Conservation (phyloP, 2,888 invertebrate genomes). For the Drosophila antonietae region DNA sequence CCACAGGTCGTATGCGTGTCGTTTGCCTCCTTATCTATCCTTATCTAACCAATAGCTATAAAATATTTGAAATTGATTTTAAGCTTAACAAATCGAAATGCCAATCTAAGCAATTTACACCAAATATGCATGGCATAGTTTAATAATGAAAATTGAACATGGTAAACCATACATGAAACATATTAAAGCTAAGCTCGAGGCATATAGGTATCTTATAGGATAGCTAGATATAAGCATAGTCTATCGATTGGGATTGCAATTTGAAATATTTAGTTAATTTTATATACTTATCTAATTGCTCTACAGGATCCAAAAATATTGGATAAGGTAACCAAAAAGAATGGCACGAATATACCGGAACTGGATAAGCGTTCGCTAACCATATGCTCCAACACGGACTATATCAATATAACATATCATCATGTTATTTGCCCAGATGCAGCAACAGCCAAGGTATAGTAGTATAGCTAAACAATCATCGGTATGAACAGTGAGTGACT, state of each 20-base stretch:
- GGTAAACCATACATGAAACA: neutral
- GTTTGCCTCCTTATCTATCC: neutral
- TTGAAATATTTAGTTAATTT: neutral
- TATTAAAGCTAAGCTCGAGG: no score
- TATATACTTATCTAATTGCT: neutral
- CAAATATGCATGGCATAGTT: neutral
- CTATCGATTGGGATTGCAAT: neutral
- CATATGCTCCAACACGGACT: conserved; percentile 98
- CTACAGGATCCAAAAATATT: conserved; percentile 92
- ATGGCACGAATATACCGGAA: conserved; percentile 88
- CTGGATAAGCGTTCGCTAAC: conserved; percentile 97
- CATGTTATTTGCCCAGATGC: conserved; percentile 98
- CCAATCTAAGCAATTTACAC: neutral
- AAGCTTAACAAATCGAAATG: neutral
- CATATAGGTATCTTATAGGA: neutral
- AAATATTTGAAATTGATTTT: neutral
- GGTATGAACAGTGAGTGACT: neutral
- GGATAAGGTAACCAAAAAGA: conserved; percentile 91
- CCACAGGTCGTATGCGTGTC: conserved; percentile 36
- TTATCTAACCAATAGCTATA: neutral
- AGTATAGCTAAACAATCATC: neutral
- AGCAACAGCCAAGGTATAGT: conserved; percentile 94
- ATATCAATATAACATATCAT: conserved; percentile 99
- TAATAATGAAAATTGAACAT: neutral
- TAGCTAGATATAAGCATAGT: neutral